Base-by-base conservation (phyloP, 2,113 vertebrate species). In the Sialia sialis region DNA sequence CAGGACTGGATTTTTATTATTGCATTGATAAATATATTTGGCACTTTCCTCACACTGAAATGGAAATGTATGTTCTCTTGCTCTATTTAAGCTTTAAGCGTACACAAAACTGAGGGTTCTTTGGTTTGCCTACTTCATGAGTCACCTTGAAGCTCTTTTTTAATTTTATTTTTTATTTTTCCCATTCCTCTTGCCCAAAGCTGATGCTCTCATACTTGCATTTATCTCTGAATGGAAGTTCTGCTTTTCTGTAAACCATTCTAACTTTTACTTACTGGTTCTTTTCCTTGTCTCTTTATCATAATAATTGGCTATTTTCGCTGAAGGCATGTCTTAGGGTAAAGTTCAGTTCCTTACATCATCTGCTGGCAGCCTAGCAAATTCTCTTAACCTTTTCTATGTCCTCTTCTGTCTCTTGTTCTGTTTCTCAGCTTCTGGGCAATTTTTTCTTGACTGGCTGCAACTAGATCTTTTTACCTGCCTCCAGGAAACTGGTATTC, bases 161-260 rank as follows among this genome's bases (percentile, higher is more conserved):
- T 16, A 2, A 4, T 25, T 75, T 39, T 46, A 12, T 73, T 49
- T 16, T 73, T 52, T 13, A 4, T 26, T 29, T 87, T 44, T 52
- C 9, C 25, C 1, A 0, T 34, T 39, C 23, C 5, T 2, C 10
- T 30, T 34, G 27, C 16, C 17, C 38, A 19, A 36, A 20, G 32
- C 34, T 46, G 23, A 26, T 52, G 32, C 29, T 68, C 21, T 66
- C 30, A 49, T 69, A 43, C 52, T 75, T 85, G 21, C 10, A 52
- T 83, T 89, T 89, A 49, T 89, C 86, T 73, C 39, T 64, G 73
- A 76, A 73, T 52, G 36, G 25, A 73, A 84, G 56, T 64, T 77
- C 13, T 77, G 11, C 21, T 29, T 91, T 89, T 44, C 34, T 84
- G 41, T 58, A 39, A 39, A 52, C 13, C 30, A 8, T 73, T 64